Percentiles rank a stretch among this genome's conserved stretches.
Conservation (phyloP, 2,113 vertebrate genomes). For the Crotalus viridis region DNA sequence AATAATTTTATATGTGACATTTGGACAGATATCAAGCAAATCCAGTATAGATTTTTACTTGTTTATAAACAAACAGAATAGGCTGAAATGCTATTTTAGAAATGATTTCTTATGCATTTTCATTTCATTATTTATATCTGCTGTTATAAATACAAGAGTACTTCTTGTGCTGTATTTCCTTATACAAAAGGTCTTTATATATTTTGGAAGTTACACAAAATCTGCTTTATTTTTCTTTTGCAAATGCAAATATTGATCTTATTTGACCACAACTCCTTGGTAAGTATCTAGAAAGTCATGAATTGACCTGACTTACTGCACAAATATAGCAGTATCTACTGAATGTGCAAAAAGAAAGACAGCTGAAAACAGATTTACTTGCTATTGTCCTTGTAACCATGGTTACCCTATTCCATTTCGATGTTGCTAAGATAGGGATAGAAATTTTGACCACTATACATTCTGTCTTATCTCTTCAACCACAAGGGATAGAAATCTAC, state of each 20-base stretch:
- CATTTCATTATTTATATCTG: not conserved
- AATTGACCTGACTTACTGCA: not conserved
- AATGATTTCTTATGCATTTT: not conserved
- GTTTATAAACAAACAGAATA: not conserved
- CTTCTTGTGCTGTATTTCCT: not conserved
- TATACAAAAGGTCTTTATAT: not conserved
- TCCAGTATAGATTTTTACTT: not conserved
- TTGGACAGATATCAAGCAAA: not conserved
- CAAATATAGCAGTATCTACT: not conserved
- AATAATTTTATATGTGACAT: not conserved
- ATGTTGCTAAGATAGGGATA: slow-evolving; percentile 10
- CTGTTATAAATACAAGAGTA: not conserved
- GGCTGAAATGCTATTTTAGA: not conserved
- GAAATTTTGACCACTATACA: slow-evolving; percentile 14
- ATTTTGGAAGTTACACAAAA: not conserved
- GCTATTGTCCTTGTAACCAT: slow-evolving; percentile 29
- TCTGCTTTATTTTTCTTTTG: not conserved
- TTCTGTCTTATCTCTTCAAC: slow-evolving; percentile 10
- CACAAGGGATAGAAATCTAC: slow-evolving; percentile 2
- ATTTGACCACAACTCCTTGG: not conserved
- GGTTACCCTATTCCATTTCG: slow-evolving; percentile 12
- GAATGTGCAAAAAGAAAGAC: slow-evolving; percentile 8
- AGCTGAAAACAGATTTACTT: slow-evolving; percentile 27
- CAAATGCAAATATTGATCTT: not conserved
- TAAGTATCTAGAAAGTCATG: not conserved